Conservation (phyloP, 2,113 vertebrate genomes). For the Laticauda colubrina region DNA sequence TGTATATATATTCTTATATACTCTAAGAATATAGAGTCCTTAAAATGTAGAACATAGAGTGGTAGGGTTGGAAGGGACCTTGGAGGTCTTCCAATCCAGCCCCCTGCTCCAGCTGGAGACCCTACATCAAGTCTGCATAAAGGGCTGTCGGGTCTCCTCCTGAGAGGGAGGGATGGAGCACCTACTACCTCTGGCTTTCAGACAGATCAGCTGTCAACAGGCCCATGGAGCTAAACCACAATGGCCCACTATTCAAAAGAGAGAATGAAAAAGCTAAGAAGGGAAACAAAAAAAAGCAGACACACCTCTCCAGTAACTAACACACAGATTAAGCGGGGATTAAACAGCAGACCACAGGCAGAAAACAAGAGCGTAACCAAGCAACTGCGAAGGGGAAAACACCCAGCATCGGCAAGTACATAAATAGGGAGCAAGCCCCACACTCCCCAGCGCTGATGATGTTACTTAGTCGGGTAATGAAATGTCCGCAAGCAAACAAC, state of each 20-base stretch:
- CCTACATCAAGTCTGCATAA: background rate
- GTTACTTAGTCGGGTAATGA: background rate
- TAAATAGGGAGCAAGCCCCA: background rate
- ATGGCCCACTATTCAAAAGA: background rate
- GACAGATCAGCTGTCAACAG: background rate
- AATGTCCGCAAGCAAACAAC: background rate
- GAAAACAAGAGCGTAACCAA: background rate
- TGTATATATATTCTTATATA: too few species aligned
- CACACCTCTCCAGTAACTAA: background rate
- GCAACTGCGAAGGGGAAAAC: background rate
- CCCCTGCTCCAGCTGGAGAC: background rate
- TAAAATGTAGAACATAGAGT: background rate
- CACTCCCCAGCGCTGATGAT: background rate
- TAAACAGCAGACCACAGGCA: background rate
- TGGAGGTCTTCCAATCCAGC: background rate
- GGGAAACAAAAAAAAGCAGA: background rate
- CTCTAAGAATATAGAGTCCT: background rate
- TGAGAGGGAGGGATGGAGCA: background rate
- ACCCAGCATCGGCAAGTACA: background rate
- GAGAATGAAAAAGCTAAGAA: background rate
- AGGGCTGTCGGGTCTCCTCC: background rate
- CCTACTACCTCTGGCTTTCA: background rate
- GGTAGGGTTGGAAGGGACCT: background rate
- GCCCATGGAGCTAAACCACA: background rate
- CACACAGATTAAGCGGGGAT: background rate